Conservation (phyloP, 2,888 invertebrate genomes). For the Sceliomorpha sp. region DNA sequence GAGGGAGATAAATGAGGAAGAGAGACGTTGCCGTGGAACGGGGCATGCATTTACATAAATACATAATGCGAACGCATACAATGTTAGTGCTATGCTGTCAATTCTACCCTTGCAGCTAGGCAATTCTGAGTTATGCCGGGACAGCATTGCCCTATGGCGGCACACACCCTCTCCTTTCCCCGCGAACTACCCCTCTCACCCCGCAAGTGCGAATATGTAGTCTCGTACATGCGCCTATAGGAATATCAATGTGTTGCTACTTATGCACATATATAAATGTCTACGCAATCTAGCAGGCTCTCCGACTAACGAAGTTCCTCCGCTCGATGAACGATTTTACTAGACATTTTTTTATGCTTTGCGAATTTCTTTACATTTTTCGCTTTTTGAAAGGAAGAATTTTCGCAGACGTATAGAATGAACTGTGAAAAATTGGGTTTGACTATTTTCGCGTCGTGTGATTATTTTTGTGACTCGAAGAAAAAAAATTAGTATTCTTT, state of each 20-base stretch:
- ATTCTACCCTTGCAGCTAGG: conserved; percentile 78
- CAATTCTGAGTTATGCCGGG: conserved; percentile 80
- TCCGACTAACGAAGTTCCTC: conserved; percentile 23
- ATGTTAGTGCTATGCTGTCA: conserved; percentile 80
- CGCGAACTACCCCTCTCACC: conserved; percentile 12
- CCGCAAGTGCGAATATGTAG: conserved; percentile 31
- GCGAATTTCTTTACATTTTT: background rate
- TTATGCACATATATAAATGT: conserved; percentile 36
- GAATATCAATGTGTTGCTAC: conserved; percentile 18
- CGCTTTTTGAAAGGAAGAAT: no score
- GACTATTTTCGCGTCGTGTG: no score
- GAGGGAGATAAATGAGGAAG: conserved; percentile 53
- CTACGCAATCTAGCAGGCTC: conserved; percentile 35
- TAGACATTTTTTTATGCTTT: conserved; percentile 21
- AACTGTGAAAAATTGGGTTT: no score
- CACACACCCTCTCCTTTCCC: conserved; percentile 20
- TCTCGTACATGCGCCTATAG: conserved; percentile 15
- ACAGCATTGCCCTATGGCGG: conserved; percentile 70
- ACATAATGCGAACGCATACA: conserved; percentile 80
- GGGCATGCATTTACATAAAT: conserved; percentile 80
- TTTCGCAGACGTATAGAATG: no score
- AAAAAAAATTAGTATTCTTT: no score
- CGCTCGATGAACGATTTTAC: conserved; percentile 38
- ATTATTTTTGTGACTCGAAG: no score
- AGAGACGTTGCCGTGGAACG: conserved; percentile 59